These are phyloP conservation scores for Chiroxiphia lanceolata DNA, from an alignment of 2,797 vertebrate species.

Conservation along the genomic window DNA sequence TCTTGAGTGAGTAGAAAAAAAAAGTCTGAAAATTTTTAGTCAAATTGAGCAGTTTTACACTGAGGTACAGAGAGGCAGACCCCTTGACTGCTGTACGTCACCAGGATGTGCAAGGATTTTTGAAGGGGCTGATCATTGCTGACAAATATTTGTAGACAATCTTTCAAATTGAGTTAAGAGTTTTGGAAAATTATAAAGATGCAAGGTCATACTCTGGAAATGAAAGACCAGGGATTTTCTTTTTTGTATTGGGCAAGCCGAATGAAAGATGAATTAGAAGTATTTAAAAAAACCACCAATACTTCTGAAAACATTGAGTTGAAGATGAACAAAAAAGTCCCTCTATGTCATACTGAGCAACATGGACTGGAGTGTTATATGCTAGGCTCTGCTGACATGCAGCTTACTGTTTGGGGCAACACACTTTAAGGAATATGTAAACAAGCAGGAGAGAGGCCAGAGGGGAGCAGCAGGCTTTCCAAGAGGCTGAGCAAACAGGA, in stretches of 20 bases:
- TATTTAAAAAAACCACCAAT: neutral
- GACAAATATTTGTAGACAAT: neutral
- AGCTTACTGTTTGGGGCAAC: neutral
- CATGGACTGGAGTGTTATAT: fast-evolving
- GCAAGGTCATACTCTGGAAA: neutral
- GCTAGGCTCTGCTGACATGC: neutral
- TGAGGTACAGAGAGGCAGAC: neutral
- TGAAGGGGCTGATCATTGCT: neutral
- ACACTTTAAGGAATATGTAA: neutral
- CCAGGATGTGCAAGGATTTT: neutral
- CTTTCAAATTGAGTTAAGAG: neutral
- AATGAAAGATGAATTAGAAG: neutral
- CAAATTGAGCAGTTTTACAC: neutral
- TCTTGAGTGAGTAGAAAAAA: neutral
- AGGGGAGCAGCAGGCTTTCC: neutral
- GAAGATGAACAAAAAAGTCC: neutral
- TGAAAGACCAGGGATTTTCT: neutral
- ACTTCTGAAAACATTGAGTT: neutral
- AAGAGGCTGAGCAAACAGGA: neutral
- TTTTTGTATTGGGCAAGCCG: neutral
- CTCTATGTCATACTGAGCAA: neutral
- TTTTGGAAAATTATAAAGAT: neutral
- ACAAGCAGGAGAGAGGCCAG: neutral
- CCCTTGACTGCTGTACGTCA: neutral
- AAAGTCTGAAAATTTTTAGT: neutral